These are phyloP conservation scores for Mola mola DNA, from an alignment of 2,113 vertebrate genomes.

Conservation along the genomic window DNA sequence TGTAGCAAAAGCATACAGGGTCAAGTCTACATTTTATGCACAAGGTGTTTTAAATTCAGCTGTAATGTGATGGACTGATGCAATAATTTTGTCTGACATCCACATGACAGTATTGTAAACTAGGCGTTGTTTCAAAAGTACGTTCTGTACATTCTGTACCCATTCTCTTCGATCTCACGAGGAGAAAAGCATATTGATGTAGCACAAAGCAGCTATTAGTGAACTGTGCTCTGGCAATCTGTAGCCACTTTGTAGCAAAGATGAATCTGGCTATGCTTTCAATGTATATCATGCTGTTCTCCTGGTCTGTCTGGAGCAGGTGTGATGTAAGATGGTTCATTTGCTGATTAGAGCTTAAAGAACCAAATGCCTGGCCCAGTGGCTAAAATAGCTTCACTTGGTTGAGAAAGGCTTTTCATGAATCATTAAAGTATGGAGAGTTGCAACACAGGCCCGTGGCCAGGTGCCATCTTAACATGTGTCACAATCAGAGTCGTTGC, in stretches of 20 bases:
- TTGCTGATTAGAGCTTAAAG: too few relatives aligned
- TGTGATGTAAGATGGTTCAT: too few relatives aligned
- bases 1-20: neutral
- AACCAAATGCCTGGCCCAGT: too few relatives aligned
- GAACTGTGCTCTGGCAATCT: slow-evolving; percentile 7
- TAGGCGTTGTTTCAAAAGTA: slow-evolving; percentile 14
- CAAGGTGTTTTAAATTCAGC: slow-evolving; percentile 19
- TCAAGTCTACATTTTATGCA: neutral
- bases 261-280: slow-evolving; percentile 14
- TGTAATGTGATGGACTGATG: slow-evolving; percentile 36
- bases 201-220: slow-evolving; percentile 27
- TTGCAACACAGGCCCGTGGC: slow-evolving; percentile 25
- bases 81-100: slow-evolving; percentile 47
- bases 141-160: slow-evolving; percentile 13
- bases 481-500: slow-evolving; percentile 3
- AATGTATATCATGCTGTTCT: too few relatives aligned
- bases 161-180: slow-evolving; percentile 12
- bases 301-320: too few relatives aligned
- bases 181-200: slow-evolving; percentile 33
- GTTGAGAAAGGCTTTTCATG: slow-evolving; percentile 35
- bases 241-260: slow-evolving; percentile 11
- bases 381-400: slow-evolving; percentile 17
- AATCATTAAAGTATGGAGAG: slow-evolving; percentile 43
- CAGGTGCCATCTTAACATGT: too few relatives aligned
- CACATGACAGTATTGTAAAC: slow-evolving; percentile 26